These are phyloP conservation scores for Drosophila grimshawi DNA, from an alignment of 1,140 invertebrate genomes.

Conservation along the genomic window DNA sequence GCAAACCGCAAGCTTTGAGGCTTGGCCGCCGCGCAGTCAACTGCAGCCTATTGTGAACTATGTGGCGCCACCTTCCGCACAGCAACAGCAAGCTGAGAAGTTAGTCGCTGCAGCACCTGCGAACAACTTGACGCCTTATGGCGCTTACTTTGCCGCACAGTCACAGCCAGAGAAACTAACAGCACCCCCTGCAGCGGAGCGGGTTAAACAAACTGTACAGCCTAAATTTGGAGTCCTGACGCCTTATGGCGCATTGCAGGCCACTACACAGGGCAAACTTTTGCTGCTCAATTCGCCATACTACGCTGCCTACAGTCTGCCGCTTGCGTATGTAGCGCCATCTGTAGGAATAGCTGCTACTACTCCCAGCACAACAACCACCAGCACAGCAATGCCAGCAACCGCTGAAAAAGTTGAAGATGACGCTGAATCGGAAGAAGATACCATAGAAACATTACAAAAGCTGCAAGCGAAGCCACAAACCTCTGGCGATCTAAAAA, in stretches of 20 bases:
- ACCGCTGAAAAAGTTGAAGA: constrained; percentile 38
- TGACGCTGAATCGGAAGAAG: constrained; percentile 30
- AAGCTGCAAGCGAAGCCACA: constrained; percentile 59
- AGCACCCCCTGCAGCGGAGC: background rate
- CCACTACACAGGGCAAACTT: constrained; percentile 17
- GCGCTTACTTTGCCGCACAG: constrained; percentile 34
- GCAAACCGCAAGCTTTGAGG: constrained; percentile 70
- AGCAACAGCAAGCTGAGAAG: constrained; percentile 9
- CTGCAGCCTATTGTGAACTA: constrained; percentile 24
- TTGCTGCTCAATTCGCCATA: constrained; percentile 50
- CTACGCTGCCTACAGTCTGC: constrained; percentile 53
- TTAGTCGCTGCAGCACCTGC: constrained; percentile 14
- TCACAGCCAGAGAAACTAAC: constrained; percentile 32
- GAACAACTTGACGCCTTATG: constrained; percentile 29
- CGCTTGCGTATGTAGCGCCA: constrained; percentile 60
- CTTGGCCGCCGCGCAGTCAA: constrained; percentile 61
- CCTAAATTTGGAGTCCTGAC: constrained; percentile 4
- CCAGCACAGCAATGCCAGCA: constrained; percentile 38
- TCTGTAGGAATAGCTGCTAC: constrained; percentile 17
- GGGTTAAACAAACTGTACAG: constrained; percentile 1
- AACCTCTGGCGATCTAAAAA: constrained; percentile 61
- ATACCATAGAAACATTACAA: constrained; percentile 51
- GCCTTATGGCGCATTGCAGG: constrained; percentile 35
- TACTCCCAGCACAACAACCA: constrained; percentile 43
- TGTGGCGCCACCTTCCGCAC: constrained; percentile 10